Conservation (phyloP, 2,113 vertebrate genomes). For the Argyrosomus japonicus region DNA sequence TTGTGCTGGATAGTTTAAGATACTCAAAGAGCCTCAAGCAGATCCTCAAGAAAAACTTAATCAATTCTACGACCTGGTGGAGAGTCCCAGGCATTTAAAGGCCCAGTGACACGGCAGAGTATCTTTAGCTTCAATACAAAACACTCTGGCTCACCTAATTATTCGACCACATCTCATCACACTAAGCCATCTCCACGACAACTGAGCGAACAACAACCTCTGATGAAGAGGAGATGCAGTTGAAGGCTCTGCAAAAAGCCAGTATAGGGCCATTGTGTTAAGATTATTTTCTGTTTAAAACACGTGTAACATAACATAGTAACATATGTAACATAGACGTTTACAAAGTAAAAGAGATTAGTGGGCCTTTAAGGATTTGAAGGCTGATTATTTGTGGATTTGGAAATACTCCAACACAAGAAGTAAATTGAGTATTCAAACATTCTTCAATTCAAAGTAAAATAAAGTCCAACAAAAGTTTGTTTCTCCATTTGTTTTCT, state of each 20-base stretch:
- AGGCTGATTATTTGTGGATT: not conserved
- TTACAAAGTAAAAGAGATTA: not conserved
- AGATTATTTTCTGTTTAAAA: not conserved
- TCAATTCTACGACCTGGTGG: not conserved
- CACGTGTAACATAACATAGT: too few species aligned
- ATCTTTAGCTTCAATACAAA: not conserved
- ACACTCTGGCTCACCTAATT: not conserved
- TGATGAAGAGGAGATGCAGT: not conserved
- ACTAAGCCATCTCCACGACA: not conserved
- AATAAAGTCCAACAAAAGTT: constrained; percentile 25
- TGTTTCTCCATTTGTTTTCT: constrained; percentile 13
- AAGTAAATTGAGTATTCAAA: not conserved
- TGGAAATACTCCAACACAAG: not conserved
- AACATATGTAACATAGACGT: not conserved
- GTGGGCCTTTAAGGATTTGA: not conserved
- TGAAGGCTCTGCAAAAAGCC: not conserved
- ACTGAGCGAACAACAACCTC: not conserved
- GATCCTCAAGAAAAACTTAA: not conserved
- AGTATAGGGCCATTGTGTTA: not conserved
- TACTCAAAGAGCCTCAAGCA: not conserved
- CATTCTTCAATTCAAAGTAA: constrained; percentile 33
- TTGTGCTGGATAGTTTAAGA: not conserved
- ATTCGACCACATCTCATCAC: not conserved
- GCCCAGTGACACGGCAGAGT: not conserved
- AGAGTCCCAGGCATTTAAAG: not conserved